Conservation (phyloP, 2,797 vertebrate species). For the Adelosebastes latens region DNA sequence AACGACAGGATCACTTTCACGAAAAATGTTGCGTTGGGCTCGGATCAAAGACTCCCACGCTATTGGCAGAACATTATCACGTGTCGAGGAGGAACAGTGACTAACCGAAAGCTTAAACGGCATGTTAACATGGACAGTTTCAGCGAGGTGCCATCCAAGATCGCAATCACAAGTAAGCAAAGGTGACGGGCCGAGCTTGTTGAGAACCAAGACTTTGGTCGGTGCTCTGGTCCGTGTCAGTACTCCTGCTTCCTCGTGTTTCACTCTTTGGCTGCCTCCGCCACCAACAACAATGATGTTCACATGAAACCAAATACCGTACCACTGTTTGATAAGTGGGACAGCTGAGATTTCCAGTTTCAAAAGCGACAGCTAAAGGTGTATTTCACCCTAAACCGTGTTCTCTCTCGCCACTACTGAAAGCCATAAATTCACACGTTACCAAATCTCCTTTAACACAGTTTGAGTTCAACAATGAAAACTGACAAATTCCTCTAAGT, state of each 20-base stretch:
- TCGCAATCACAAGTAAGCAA: slow-evolving; percentile 29
- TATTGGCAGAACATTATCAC: slow-evolving; percentile 1
- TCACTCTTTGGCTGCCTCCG: slow-evolving; percentile 25
- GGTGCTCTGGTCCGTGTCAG: slow-evolving; percentile 43
- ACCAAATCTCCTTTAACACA: background rate
- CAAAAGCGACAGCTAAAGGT: background rate
- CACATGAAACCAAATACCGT: slow-evolving; percentile 49
- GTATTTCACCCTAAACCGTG: background rate
- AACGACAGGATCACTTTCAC: background rate
- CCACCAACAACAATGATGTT: slow-evolving; percentile 43
- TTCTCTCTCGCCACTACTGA: background rate
- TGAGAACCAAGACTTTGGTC: background rate
- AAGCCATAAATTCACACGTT: background rate
- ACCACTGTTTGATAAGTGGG: slow-evolving; percentile 4
- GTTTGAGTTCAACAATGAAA: background rate
- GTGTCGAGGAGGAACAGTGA: slow-evolving; percentile 1
- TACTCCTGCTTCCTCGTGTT: slow-evolving; percentile 22
- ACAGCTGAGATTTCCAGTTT: background rate
- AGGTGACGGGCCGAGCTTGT: slow-evolving; percentile 22
- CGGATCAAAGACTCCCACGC: background rate
- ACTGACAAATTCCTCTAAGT: background rate
- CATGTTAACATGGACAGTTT: slow-evolving; percentile 9
- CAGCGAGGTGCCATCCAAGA: slow-evolving; percentile 48
- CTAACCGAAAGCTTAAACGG: background rate
- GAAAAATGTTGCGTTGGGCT: slow-evolving; percentile 8